Conservation (phyloP, 2,797 vertebrate genomes). For the Poeciliopsis turneri region DNA sequence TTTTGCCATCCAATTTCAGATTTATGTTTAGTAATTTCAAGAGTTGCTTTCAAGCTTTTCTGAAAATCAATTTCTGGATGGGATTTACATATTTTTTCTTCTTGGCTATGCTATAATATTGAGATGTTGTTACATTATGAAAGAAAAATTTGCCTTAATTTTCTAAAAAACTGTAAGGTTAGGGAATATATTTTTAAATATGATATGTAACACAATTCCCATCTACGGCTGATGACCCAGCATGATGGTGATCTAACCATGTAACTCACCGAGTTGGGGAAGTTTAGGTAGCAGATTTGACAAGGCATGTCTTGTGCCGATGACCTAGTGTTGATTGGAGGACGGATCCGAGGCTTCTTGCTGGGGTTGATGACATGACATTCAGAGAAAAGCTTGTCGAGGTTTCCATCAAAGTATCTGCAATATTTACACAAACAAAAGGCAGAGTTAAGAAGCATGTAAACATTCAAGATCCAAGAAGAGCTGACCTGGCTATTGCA, state of each 20-base stretch:
- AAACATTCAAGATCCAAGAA: neutral
- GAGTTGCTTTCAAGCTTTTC: neutral
- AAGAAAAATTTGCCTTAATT: slow-evolving; percentile 10
- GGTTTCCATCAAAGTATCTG: slow-evolving; percentile 99
- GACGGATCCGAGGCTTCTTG: slow-evolving; percentile 97
- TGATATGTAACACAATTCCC: neutral
- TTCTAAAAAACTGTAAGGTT: neutral
- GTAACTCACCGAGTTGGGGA: slow-evolving; percentile 95
- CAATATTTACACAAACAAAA: slow-evolving; percentile 30
- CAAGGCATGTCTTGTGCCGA: slow-evolving; percentile 99
- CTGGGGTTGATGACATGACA: slow-evolving; percentile 99
- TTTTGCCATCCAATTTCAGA: neutral
- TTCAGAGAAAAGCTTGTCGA: slow-evolving; percentile 99
- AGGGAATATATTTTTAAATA: neutral
- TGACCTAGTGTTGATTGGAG: slow-evolving; percentile 95
- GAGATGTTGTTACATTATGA: neutral
- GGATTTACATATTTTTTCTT: neutral
- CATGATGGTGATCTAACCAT: neutral
- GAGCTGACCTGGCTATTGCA: too few relatives aligned
- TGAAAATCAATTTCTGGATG: neutral
- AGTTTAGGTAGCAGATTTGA: slow-evolving; percentile 99
- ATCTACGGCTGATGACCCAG: neutral
- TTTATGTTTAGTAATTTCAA: neutral
- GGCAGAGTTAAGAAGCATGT: neutral
- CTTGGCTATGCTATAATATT: neutral